These are phyloP conservation scores for Neodiprion pinetum DNA, from an alignment of 1,140 invertebrate species.

Conservation along the genomic window DNA sequence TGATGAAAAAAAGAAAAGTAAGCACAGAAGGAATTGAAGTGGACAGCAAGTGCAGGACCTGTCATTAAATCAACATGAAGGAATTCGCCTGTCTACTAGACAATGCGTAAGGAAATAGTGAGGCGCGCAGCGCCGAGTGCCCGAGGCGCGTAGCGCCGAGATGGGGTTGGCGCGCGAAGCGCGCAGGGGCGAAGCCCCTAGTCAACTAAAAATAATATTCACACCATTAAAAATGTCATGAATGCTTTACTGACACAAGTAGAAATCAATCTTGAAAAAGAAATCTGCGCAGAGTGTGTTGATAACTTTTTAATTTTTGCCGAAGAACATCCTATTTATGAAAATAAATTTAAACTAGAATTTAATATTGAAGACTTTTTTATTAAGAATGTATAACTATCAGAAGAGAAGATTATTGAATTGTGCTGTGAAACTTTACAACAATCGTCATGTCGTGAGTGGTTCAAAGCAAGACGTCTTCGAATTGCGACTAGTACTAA, in stretches of 20 bases:
- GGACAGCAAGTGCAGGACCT: no score
- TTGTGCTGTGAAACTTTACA: slow-evolving; percentile 39
- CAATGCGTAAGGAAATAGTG: no score
- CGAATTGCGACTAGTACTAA: slow-evolving; percentile 36
- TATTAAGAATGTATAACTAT: slow-evolving; percentile 36
- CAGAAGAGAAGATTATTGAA: slow-evolving; percentile 41
- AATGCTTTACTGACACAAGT: slow-evolving; percentile 12
- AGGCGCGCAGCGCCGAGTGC: no score
- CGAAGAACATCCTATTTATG: slow-evolving; percentile 19
- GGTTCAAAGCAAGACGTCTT: slow-evolving; percentile 30
- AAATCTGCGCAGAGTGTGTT: slow-evolving; percentile 20
- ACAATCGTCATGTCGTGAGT: slow-evolving; percentile 32
- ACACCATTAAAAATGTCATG: slow-evolving; percentile 13
- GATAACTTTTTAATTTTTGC: slow-evolving; percentile 24
- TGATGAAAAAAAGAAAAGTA: no score
- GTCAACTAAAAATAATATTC: neutral
- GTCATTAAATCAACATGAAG: no score
- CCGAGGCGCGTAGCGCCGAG: no score
- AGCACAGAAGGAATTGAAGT: no score
- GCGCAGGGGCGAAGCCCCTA: no score
- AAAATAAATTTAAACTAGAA: slow-evolving; percentile 19
- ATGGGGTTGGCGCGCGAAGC: no score
- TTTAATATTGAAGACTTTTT: slow-evolving; percentile 34
- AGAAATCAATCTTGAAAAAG: slow-evolving; percentile 17
- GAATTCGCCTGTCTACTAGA: no score